phyloP scores from a whole-genome alignment of 2,797 vertebrate genomes.

The Buphagus erythrorhynchus region DNA sequence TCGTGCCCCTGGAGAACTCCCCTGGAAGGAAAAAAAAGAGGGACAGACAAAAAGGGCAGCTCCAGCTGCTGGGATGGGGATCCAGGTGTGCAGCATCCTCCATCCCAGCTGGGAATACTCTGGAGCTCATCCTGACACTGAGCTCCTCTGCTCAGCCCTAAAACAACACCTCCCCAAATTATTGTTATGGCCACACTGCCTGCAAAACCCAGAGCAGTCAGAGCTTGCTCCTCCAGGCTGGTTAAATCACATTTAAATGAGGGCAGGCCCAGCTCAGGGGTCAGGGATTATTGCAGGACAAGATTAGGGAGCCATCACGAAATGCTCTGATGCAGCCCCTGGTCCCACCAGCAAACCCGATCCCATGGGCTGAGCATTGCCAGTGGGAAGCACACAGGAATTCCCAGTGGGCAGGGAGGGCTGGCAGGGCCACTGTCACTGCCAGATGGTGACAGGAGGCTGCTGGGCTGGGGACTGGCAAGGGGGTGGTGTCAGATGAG shows the following conservation, averaged over 20 bases:
- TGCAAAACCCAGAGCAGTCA: not conserved
- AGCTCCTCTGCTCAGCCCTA: not conserved
- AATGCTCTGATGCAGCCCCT: not conserved
- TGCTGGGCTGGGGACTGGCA: not conserved
- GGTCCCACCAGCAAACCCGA: not conserved
- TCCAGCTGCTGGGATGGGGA: not conserved
- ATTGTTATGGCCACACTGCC: accelerated
- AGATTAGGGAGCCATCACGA: not conserved
- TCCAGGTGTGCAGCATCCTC: accelerated
- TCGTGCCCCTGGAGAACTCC: accelerated
- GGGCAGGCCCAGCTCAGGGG: not conserved
- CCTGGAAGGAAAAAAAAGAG: not conserved
- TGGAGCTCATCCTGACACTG: not conserved
- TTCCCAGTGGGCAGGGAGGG: not conserved
- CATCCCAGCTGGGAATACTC: accelerated
- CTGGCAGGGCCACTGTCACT: not conserved
- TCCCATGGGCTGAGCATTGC: not conserved
- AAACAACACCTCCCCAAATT: not conserved
- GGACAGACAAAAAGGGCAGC: not conserved
- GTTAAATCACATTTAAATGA: not conserved
- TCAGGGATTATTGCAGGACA: not conserved
- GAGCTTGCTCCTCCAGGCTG: not conserved
- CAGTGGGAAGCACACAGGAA: not conserved
- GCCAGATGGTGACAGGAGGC: not conserved
- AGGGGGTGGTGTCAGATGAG: not conserved